These are phyloP conservation scores for Hydropotes inermis DNA, from an alignment of 2,113 vertebrate genomes.

Conservation along the genomic window DNA sequence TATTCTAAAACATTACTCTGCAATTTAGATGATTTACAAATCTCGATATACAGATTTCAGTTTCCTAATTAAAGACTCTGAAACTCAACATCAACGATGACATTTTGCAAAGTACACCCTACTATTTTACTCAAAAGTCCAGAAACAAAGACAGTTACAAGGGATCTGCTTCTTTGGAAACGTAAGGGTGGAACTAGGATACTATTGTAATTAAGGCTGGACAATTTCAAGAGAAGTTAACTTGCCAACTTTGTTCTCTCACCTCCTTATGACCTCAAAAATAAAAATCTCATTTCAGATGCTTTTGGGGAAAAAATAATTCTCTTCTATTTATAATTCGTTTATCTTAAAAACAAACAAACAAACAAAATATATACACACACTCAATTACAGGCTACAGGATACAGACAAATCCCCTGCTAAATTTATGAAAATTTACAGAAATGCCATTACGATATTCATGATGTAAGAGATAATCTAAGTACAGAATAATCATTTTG, in stretches of 20 bases:
- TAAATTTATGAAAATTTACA: not conserved
- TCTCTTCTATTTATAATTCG: not conserved
- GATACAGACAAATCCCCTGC: not conserved
- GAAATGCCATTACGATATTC: not conserved
- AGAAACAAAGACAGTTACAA: constrained; percentile 53
- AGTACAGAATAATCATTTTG: not conserved
- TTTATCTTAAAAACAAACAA: not conserved
- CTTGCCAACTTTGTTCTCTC: constrained; percentile 47
- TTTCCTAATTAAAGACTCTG: constrained; percentile 64
- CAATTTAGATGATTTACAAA: constrained; percentile 71
- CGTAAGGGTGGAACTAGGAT: not conserved
- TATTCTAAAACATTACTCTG: constrained; percentile 60
- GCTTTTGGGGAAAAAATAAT: not conserved
- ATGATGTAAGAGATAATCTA: not conserved
- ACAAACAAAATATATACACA: not conserved
- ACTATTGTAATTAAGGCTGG: constrained; percentile 29
- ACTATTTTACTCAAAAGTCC: constrained; percentile 67
- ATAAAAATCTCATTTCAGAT: not conserved
- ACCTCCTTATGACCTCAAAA: constrained; percentile 50
- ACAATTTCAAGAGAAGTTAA: constrained; percentile 45
- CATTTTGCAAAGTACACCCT: constrained; percentile 42
- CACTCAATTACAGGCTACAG: not conserved
- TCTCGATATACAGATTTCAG: constrained; percentile 49
- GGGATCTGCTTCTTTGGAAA: constrained; percentile 43
- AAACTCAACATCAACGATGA: constrained; percentile 63